Base-by-base conservation (phyloP, 2,797 vertebrate species). In the Odontamblyopus rebecca region DNA sequence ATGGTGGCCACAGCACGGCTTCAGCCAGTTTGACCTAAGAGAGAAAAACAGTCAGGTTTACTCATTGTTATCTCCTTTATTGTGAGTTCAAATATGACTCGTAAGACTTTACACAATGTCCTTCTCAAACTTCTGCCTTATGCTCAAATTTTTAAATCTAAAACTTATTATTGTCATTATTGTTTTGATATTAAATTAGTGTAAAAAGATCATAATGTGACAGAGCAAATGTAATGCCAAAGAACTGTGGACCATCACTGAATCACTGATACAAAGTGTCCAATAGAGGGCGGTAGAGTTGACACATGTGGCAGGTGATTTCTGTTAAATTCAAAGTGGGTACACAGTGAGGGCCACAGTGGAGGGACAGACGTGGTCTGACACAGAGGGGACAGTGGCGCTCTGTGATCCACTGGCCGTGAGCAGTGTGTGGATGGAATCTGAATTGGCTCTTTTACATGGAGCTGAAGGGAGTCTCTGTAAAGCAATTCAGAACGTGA, bases 1-100 rank as follows among this genome's bases (percentile, higher is more conserved):
- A 75, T 96, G 95, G 61, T 93, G 95, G 79, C 98, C 98, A 75
- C 98, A 99, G 93, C 98, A 99, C 0, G 98, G 98, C 93, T 97
- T 98, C 90, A 99, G 92, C 98, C 98, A 99, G 93, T 97, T 96
- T 81, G 97, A 98, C 92, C 98, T 99, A 30, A 30, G 26, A 64
- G 19, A 75, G 18, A 3, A 27, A 27, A 54, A 67, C 15, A 6
- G 2, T 7, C 19, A 23, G 23, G 23, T 26, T 57, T 57, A 57
- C 54, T 48, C 44, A 48, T 13, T 48, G 44, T 0, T 15, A 4
- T 48, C 44, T 48, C 13, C 57, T 4, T 5, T 29, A 15, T 13
- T 59, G 26, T 12, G 57, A 60, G 27, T 60, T 60, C 27, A 60
- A 12, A 60, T 60, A 9, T 3, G 57, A 60, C 57, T 44, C 41